phyloP scores from a whole-genome alignment of 1,140 invertebrate genomes.

The Macrostomum lignano region DNA sequence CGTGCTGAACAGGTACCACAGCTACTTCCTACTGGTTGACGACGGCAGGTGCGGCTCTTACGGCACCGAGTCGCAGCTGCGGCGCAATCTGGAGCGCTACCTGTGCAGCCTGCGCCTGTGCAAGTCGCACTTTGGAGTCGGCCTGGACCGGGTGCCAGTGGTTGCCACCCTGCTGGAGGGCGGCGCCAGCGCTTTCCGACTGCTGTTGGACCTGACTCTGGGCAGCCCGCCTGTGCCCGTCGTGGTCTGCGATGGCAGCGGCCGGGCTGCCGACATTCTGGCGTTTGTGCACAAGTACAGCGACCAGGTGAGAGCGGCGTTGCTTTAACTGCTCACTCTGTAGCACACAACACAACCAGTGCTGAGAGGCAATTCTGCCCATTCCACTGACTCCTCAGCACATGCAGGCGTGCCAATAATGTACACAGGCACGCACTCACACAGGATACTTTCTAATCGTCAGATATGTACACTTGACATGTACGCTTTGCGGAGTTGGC shows the following conservation, averaged over 20 bases:
- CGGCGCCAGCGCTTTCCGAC: conserved; percentile 72
- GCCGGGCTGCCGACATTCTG: conserved; percentile 69
- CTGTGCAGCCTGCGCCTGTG: conserved; percentile 11
- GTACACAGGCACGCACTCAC: too few species aligned
- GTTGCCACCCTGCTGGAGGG: conserved; percentile 87
- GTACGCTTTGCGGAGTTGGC: too few species aligned
- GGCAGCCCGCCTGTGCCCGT: conserved; percentile 48
- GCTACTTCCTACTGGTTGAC: conserved; percentile 80
- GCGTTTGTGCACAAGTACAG: conserved; percentile 63
- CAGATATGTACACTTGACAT: too few species aligned
- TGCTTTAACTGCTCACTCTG: too few species aligned
- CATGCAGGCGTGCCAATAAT: too few species aligned
- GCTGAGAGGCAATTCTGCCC: too few species aligned
- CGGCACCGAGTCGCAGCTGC: conserved; percentile 59
- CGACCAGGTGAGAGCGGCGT: too few species aligned
- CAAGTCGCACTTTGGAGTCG: background rate
- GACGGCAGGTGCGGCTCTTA: conserved; percentile 73
- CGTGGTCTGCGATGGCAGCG: conserved; percentile 82
- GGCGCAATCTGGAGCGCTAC: conserved; percentile 66
- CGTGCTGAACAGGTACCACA: conserved; percentile 74
- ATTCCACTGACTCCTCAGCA: too few species aligned
- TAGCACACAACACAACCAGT: too few species aligned
- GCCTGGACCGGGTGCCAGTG: conserved; percentile 43
- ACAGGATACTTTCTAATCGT: too few species aligned
- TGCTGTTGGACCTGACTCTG: conserved; percentile 77